A percentile compares a stretch with the other conserved stretches of the same genome.
phyloP scores from a whole-genome alignment of 2,113 vertebrate species.

The Syngnathoides biaculeatus region DNA sequence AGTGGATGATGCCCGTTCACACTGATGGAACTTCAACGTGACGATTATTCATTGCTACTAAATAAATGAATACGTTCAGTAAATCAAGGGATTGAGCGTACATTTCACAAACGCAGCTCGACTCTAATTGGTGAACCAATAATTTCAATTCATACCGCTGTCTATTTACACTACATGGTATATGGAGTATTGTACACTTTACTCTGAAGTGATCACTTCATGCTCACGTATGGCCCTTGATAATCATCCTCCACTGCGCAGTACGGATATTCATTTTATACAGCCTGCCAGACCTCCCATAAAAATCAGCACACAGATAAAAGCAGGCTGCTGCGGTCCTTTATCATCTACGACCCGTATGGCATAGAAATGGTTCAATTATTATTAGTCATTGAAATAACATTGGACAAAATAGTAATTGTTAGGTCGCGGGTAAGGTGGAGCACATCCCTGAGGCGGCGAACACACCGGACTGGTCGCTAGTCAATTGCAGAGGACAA shows the following conservation, averaged over 20 bases:
- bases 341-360: neutral
- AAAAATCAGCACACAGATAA: constrained; percentile 3
- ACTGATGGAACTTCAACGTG: neutral
- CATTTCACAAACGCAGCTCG: neutral
- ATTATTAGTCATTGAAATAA: neutral
- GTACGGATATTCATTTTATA: constrained; percentile 11
- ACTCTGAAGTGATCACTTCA: constrained; percentile 17
- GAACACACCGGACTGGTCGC: too few species aligned
- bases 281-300: neutral
- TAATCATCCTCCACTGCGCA: too few species aligned
- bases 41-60: neutral
- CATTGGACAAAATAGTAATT: too few species aligned
- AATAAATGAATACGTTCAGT: neutral
- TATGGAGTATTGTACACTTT: neutral
- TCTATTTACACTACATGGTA: neutral
- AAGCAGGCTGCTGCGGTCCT: neutral
- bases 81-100: too few species aligned
- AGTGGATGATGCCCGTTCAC: neutral
- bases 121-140: neutral
- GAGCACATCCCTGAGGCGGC: too few species aligned
- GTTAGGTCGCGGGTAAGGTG: too few species aligned
- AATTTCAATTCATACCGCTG: neutral
- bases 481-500: too few species aligned
- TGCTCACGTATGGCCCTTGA: constrained; percentile 26
- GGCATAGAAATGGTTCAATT: neutral